These are phyloP conservation scores for Galaxea fascicularis DNA, from an alignment of 92 coral and sea anemone species.

Conservation along the genomic window DNA sequence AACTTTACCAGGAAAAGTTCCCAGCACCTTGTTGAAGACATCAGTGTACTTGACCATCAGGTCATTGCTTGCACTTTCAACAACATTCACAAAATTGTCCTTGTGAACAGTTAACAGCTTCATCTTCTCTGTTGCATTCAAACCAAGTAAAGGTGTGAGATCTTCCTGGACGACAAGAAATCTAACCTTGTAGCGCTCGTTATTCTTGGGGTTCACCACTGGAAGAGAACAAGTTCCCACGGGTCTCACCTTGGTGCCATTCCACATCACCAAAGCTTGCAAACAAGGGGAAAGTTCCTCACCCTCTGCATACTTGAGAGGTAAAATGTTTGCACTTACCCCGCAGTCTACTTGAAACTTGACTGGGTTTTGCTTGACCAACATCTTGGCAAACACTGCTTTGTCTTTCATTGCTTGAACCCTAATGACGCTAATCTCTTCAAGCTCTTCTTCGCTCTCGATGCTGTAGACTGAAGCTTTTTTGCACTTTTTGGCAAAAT, in stretches of 20 bases:
- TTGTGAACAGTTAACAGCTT: constrained; percentile 47
- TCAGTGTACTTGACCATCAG: constrained; percentile 3
- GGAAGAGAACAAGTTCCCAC: neutral
- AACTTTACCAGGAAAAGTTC: constrained; percentile 38
- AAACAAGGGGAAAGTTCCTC: neutral
- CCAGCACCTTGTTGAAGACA: no score
- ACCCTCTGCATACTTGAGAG: neutral
- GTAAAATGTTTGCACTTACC: constrained; percentile 23
- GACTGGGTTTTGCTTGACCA: constrained; percentile 1
- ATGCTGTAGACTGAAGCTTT: neutral
- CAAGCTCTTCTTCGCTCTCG: no score
- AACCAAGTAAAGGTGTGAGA: constrained; percentile 17
- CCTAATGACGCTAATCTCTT: neutral
- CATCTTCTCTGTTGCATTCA: constrained; percentile 43
- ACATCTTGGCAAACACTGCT: constrained; percentile 8
- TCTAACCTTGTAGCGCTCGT: constrained; percentile 38
- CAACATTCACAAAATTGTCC: constrained; percentile 30
- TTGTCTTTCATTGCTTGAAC: neutral
- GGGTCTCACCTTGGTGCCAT: neutral
- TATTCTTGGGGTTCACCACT: constrained; percentile 19
- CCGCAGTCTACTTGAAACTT: constrained; percentile 20
- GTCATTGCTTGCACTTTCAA: neutral
- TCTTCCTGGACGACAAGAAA: constrained; percentile 28
- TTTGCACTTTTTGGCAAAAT: neutral
- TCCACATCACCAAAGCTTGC: neutral